phyloP scores from a whole-genome alignment of 2,797 vertebrate genomes.

The Sebastes baramenuke region DNA sequence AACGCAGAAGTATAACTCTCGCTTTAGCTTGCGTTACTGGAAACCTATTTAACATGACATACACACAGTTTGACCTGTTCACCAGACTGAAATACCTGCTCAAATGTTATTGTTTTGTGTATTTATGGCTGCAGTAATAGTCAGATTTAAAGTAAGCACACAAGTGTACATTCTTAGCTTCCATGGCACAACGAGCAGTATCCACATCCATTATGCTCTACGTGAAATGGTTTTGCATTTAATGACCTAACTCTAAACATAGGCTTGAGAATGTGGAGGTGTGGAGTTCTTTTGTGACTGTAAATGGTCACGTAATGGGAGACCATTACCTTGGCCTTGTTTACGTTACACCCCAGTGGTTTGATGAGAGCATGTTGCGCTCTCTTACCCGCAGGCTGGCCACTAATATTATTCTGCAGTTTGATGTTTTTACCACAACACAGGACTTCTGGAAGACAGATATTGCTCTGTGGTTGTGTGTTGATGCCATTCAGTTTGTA shows the following conservation, averaged over 20 bases:
- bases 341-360: conserved; percentile 64
- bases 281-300: conserved; percentile 58
- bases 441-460: background rate
- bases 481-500: background rate
- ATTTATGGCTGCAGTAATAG: background rate
- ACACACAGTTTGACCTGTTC: background rate
- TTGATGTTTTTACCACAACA: conserved; percentile 20
- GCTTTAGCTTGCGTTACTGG: background rate
- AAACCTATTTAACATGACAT: background rate
- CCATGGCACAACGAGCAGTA: background rate
- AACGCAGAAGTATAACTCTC: too few relatives aligned
- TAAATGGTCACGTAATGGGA: conserved; percentile 69
- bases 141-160: background rate
- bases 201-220: background rate
- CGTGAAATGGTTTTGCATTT: conserved; percentile 13
- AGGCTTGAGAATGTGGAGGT: conserved; percentile 39
- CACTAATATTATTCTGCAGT: conserved; percentile 35
- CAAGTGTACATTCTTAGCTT: background rate
- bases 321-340: conserved; percentile 54
- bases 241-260: conserved; percentile 45
- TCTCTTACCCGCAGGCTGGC: conserved; percentile 29
- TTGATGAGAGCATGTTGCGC: conserved; percentile 50
- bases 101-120: background rate
- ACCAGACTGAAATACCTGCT: background rate
- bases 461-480: background rate